Percentiles rank a stretch among this genome's conserved stretches.
These are phyloP conservation scores for Silurus asotus DNA, from an alignment of 2,113 vertebrate genomes.

Conservation along the genomic window DNA sequence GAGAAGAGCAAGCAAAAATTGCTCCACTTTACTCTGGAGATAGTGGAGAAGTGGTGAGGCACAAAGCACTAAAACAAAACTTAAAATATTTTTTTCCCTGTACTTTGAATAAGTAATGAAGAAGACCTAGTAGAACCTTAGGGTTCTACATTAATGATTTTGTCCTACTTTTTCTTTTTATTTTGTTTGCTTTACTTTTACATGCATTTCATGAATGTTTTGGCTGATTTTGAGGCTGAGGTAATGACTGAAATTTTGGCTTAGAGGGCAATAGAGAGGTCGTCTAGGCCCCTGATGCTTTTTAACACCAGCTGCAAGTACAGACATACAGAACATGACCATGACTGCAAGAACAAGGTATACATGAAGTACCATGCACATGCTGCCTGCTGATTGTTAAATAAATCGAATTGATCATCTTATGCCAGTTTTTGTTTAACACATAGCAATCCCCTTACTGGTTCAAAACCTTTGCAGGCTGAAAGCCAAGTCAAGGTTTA, in stretches of 20 bases:
- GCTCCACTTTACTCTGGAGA: slow-evolving; percentile 95
- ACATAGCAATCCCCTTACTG: not conserved
- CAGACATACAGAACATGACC: slow-evolving; percentile 87
- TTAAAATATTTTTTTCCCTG: not conserved
- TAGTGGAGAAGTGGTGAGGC: slow-evolving; percentile 84
- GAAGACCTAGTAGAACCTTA: not conserved
- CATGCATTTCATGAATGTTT: slow-evolving; percentile 76
- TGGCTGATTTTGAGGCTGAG: slow-evolving; percentile 92
- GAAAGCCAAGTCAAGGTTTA: not conserved
- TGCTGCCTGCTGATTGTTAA: not conserved
- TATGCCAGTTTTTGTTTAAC: not conserved
- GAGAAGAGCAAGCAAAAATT: slow-evolving; percentile 96
- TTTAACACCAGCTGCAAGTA: slow-evolving; percentile 86
- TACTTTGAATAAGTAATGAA: not conserved
- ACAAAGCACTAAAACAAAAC: not conserved
- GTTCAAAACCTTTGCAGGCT: not conserved
- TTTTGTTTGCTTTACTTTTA: not conserved
- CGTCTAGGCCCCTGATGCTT: slow-evolving; percentile 88
- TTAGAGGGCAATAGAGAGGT: slow-evolving; percentile 87
- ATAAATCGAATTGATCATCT: not conserved
- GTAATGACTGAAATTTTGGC: slow-evolving; percentile 95
- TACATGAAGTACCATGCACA: not conserved
- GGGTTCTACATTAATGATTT: not conserved
- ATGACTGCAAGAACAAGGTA: slow-evolving; percentile 91
- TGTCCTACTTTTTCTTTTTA: not conserved